Evolutionary conservation across 2,888 invertebrate genomes (phyloP).

Genomic region (Pollenia amentaria): DNA sequence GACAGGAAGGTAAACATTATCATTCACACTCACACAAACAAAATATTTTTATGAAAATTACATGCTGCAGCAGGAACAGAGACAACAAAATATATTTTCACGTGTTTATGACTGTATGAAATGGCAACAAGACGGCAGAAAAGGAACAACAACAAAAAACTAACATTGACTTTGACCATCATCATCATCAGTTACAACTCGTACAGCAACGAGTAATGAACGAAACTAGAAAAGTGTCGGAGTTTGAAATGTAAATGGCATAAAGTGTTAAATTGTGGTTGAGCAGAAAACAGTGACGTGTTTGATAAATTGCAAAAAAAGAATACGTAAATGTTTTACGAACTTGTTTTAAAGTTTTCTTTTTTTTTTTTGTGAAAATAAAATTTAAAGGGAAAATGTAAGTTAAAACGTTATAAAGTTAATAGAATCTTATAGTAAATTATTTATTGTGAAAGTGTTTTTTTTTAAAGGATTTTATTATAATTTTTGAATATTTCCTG

Average conservation of each 20-base stretch:
- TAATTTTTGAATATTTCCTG: too few relatives aligned
- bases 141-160: slow-evolving; percentile 20
- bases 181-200: slow-evolving; percentile 81
- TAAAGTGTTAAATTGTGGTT: slow-evolving; percentile 25
- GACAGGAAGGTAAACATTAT: slow-evolving; percentile 21
- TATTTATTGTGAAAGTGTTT: too few relatives aligned
- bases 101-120: slow-evolving; percentile 48
- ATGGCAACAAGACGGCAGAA: slow-evolving; percentile 10
- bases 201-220: slow-evolving; percentile 79
- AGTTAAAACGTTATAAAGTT: too few relatives aligned
- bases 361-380: background rate
- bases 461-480: too few relatives aligned
- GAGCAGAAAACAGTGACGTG: slow-evolving; percentile 5
- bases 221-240: slow-evolving; percentile 64
- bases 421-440: too few relatives aligned
- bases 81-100: slow-evolving; percentile 51
- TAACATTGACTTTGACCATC: slow-evolving; percentile 80
- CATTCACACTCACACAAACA: background rate
- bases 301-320: slow-evolving; percentile 7
- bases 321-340: slow-evolving; percentile 9
- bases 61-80: slow-evolving; percentile 28
- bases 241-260: slow-evolving; percentile 21
- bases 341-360: background rate
- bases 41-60: slow-evolving; percentile 5
- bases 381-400: background rate